Evolutionary conservation across 2,888 invertebrate genomes (phyloP), one percentile per base, ranked within the genome.

Genomic region (Xestia sexstrigata): DNA sequence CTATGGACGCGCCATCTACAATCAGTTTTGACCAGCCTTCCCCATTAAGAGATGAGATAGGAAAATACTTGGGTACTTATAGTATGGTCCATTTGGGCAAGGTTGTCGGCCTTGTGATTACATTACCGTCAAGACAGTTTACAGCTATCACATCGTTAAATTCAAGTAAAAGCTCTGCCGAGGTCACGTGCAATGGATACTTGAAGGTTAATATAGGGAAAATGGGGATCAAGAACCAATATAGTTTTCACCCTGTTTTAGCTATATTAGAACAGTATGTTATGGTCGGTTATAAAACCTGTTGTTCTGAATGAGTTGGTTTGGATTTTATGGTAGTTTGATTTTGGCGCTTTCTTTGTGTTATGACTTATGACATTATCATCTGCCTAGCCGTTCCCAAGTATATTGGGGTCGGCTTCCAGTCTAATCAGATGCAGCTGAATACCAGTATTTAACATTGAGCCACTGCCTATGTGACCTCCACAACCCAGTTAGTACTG

Each of bases 141-240:
- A 87, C 80, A 78, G 83, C 80, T 74, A 75, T 68, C 79, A 70
- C 75, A 63, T 86, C 85, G 87, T 86, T 74, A 85, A 87, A 78
- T 75, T 76, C 62, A 68, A 78, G 75, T 86, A 80, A 78, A 74
- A 73, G 76, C 78, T 75, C 7, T 69, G 62, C 8, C 47, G 72
- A 82, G 78, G 79, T 74, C 76, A 73, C 68, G 60, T 70, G 73
- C 60, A 76, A 74, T 74, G 76, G 76, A 81, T 75, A 78, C 65
- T 73, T 83, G 60, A 86, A 74, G 81, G 71, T 68, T 79, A 79
- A 58, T 71, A n/a, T 69, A 45, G 11, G 65, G 74, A 52, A 68
- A 63, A 66, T 78, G 42, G 62, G 42, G 67, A 77, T 77, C 82
- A 58, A 68, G 55, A 58, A 71, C 66, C 70, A 42, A 70, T 70